These are phyloP conservation scores for Hyla sarda DNA, from an alignment of 2,113 vertebrate genomes.

Conservation along the genomic window DNA sequence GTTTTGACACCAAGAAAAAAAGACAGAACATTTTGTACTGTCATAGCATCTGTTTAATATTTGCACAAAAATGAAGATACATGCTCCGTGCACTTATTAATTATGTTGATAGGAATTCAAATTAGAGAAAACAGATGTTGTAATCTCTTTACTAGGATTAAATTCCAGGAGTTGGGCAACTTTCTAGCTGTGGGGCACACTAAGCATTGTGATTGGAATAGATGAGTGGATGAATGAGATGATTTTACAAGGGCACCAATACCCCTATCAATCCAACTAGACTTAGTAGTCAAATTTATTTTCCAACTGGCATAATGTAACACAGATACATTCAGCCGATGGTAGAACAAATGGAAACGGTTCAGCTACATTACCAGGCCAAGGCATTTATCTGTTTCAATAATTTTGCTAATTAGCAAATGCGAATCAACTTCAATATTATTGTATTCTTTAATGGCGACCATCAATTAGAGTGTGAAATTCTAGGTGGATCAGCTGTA, in stretches of 20 bases:
- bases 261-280: constrained; percentile 37
- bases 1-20: constrained; percentile 56
- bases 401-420: constrained; percentile 41
- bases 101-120: constrained; percentile 57
- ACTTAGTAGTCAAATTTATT: constrained; percentile 36
- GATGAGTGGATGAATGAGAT: constrained; percentile 47
- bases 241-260: constrained; percentile 32
- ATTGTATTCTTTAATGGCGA: constrained; percentile 44
- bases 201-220: constrained; percentile 32
- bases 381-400: constrained; percentile 49
- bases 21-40: constrained; percentile 52
- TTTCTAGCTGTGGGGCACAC: constrained; percentile 52
- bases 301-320: constrained; percentile 32
- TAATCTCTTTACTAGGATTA: constrained; percentile 45
- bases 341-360: constrained; percentile 32
- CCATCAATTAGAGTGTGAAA: constrained; percentile 17
- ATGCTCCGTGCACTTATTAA: constrained; percentile 57
- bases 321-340: not conserved
- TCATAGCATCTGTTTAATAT: constrained; percentile 59
- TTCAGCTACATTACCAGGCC: constrained; percentile 20
- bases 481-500: constrained; percentile 18
- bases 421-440: constrained; percentile 26
- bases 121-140: constrained; percentile 57
- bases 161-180: constrained; percentile 50
- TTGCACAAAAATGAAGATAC: constrained; percentile 60